Evolutionary conservation across 2,888 invertebrate genomes (phyloP), one percentile per base, ranked within the genome.

Genomic region (Parelbella ahira): DNA sequence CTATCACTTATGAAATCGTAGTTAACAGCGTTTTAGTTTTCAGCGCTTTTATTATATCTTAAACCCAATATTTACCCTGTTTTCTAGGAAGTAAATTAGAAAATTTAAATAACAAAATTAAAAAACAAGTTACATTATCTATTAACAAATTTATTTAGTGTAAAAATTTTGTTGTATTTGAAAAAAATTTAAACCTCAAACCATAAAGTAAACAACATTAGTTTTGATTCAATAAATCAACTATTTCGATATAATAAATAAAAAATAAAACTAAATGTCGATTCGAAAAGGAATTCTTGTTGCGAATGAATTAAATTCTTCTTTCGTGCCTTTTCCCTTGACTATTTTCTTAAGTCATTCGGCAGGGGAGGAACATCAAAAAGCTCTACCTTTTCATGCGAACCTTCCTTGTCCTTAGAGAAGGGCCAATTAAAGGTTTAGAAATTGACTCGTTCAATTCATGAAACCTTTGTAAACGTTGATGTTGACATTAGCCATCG

Each of bases 301-400:
- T n/a, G n/a, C n/a, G 59, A 73, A 79, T 77, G 80, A 83, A 84
- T 82, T 81, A 79, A 75, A 81, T 80, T 80, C 71, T 73, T 72
- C n/a, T 72, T 63, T 67, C 66, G 63, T 71, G 64, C 67, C 72
- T 73, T 65, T 67, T 55, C 56, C 51, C 57, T 62, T 72, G 68
- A 75, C 78, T 68, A 71, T 70, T 81, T 79, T 77, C 68, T 63
- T 70, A 64, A 62, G 65, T 60, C 64, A 49, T 44, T 25, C 42
- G 37, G 21, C 44, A 49, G 39, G 47, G 49, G 55, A 57, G 59
- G 57, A 63, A 70, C 69, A 73, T 73, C 68, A 71, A 75, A 75
- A 74, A 72, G 67, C 56, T 60, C 59, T 62, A 36, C 24, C 36
- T 43, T 37, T 37, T 23, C 28, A 25, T 29, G 37, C 21, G 21